phyloP scores from a whole-genome alignment of 2,797 vertebrate genomes.

The Sphenodon punctatus region DNA sequence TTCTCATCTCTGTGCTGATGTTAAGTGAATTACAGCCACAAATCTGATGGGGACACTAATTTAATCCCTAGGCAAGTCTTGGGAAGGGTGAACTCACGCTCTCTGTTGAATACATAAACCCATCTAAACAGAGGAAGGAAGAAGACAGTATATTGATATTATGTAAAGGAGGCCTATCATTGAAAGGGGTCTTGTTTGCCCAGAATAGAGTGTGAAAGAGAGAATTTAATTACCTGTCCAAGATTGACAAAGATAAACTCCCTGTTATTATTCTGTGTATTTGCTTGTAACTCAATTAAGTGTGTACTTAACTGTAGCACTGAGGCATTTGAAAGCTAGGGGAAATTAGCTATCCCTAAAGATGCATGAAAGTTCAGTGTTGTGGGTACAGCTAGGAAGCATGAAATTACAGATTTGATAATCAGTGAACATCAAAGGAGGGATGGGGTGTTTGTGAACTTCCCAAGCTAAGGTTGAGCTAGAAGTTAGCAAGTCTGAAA shows the following conservation, averaged over 20 bases:
- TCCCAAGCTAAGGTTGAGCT: constrained; percentile 46
- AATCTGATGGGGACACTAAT: constrained; percentile 3
- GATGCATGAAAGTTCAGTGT: constrained; percentile 61
- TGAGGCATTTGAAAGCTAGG: constrained; percentile 59
- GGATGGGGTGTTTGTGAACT: constrained; percentile 58
- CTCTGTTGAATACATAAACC: constrained; percentile 46
- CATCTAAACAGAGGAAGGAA: constrained; percentile 43
- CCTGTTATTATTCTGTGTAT: constrained; percentile 65
- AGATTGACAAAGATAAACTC: constrained; percentile 67
- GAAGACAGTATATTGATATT: constrained; percentile 51
- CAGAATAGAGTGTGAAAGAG: constrained; percentile 62
- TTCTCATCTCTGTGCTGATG: background rate
- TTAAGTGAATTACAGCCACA: background rate
- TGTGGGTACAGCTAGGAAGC: constrained; percentile 45
- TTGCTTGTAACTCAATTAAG: constrained; percentile 71
- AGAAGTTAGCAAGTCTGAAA: constrained; percentile 33
- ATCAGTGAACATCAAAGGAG: constrained; percentile 56
- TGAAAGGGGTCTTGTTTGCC: constrained; percentile 65
- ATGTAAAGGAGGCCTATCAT: constrained; percentile 46
- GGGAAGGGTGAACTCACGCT: constrained; percentile 47
- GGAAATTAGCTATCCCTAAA: constrained; percentile 65
- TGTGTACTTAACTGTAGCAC: constrained; percentile 67
- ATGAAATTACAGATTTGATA: constrained; percentile 62
- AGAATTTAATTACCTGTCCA: constrained; percentile 72
- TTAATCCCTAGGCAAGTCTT: constrained; percentile 14